These are phyloP conservation scores for Eurystomus gularis DNA, from an alignment of 2,113 vertebrate species.

Conservation along the genomic window DNA sequence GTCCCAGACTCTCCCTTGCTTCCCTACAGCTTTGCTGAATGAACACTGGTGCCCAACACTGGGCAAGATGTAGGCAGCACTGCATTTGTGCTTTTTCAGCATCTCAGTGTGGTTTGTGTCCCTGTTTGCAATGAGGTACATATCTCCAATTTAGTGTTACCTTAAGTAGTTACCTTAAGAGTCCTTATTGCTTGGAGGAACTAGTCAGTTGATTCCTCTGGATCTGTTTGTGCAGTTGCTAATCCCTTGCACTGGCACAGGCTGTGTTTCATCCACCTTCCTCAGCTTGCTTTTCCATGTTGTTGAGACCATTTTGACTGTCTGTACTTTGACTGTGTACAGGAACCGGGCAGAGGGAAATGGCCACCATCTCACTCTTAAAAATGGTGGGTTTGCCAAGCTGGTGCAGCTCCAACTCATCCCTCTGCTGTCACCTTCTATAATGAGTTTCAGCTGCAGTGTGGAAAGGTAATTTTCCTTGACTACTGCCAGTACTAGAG, in stretches of 20 bases:
- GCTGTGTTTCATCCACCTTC: not conserved
- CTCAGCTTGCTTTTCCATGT: not conserved
- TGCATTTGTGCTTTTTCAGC: not conserved
- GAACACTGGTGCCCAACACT: not conserved
- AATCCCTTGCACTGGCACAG: not conserved
- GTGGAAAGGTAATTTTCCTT: conserved; percentile 67
- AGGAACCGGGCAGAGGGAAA: not conserved
- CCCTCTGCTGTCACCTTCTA: not conserved
- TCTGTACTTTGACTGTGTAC: not conserved
- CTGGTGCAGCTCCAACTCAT: conserved; percentile 31
- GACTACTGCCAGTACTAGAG: conserved; percentile 38
- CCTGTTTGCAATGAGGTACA: not conserved
- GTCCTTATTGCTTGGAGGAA: not conserved
- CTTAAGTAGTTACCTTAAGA: not conserved
- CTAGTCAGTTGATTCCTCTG: not conserved
- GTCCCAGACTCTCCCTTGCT: not conserved
- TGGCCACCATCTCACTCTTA: not conserved
- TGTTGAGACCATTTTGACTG: fast-evolving
- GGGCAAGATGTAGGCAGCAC: fast-evolving
- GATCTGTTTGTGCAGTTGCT: not conserved
- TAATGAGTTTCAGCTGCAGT: conserved; percentile 62
- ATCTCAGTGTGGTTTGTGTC: not conserved
- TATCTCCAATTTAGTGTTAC: not conserved
- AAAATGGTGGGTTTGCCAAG: not conserved
- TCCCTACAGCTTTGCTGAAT: not conserved